These are phyloP conservation scores for Rhynchonema sp. DNA, from an alignment of 2,888 invertebrate genomes.

Conservation along the genomic window DNA sequence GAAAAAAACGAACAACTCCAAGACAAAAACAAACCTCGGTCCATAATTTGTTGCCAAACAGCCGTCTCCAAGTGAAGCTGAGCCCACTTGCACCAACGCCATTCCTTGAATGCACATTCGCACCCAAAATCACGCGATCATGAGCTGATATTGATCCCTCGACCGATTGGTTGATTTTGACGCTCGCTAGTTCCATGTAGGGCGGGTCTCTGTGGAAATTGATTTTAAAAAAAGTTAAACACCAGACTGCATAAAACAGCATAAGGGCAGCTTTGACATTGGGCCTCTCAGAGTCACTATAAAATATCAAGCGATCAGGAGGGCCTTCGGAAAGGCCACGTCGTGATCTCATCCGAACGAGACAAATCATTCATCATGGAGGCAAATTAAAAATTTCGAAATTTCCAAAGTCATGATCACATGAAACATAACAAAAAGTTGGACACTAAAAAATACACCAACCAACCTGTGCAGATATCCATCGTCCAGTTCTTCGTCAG, in stretches of 20 bases:
- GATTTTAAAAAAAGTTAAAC: neutral
- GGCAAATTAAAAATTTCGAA: neutral
- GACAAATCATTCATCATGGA: too few species aligned
- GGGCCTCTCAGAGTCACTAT: too few species aligned
- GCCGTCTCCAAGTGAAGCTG: neutral
- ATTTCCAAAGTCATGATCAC: neutral
- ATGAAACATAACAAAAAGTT: too few species aligned
- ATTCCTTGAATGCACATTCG: neutral
- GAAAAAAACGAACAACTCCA: too few species aligned
- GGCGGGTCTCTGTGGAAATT: neutral
- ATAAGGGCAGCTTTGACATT: too few species aligned
- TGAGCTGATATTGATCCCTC: neutral
- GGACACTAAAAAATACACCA: too few species aligned
- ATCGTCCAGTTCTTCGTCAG: neutral
- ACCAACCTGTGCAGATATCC: neutral
- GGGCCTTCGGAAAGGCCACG: too few species aligned
- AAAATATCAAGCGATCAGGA: too few species aligned
- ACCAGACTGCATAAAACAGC: too few species aligned
- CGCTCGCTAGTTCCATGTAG: neutral
- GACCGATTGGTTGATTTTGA: neutral
- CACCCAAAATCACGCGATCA: neutral
- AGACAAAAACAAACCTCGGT: neutral
- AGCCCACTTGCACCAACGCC: neutral
- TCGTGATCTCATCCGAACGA: too few species aligned
- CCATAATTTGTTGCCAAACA: neutral